Conservation (phyloP, 2,113 vertebrate species). For the Thalassarche chlororhynchos region DNA sequence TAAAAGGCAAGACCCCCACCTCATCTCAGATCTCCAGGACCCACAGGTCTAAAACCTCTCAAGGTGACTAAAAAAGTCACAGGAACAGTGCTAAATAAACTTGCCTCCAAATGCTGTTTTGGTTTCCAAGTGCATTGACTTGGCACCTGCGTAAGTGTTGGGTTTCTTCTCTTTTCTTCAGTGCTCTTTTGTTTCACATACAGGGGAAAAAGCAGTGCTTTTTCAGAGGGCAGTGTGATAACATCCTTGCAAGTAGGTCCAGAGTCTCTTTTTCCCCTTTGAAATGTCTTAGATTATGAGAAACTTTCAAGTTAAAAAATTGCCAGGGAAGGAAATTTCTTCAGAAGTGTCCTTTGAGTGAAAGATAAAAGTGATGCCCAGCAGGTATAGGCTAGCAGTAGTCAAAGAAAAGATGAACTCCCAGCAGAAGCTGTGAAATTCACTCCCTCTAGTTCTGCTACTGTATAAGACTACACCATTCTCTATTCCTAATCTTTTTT, state of each 20-base stretch:
- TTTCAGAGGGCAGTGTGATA: background rate
- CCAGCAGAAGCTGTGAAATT: slow-evolving; percentile 28
- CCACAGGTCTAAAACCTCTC: background rate
- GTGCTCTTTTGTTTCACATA: background rate
- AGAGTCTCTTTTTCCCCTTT: background rate
- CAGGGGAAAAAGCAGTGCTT: background rate
- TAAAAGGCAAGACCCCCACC: background rate
- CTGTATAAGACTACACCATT: background rate
- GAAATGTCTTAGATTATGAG: slow-evolving; percentile 1
- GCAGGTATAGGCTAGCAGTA: slow-evolving; percentile 31
- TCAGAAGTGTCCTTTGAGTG: slow-evolving; percentile 50
- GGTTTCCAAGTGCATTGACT: background rate
- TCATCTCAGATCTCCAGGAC: background rate
- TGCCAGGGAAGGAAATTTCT: slow-evolving; percentile 8
- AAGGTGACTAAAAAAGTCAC: background rate
- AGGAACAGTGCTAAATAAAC: background rate
- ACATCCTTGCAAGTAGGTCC: background rate
- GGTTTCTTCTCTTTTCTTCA: background rate
- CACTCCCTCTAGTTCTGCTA: slow-evolving; percentile 3
- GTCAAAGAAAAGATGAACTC: slow-evolving; percentile 28
- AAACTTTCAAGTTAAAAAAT: slow-evolving; percentile 16
- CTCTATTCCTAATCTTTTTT: background rate
- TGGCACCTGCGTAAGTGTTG: background rate
- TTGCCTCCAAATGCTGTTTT: background rate
- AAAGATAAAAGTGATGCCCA: slow-evolving; percentile 58